Percentiles rank a stretch among this genome's conserved stretches.
Evolutionary conservation across 2,888 invertebrate genomes (phyloP).

Genomic region (Stramonita haemastoma): DNA sequence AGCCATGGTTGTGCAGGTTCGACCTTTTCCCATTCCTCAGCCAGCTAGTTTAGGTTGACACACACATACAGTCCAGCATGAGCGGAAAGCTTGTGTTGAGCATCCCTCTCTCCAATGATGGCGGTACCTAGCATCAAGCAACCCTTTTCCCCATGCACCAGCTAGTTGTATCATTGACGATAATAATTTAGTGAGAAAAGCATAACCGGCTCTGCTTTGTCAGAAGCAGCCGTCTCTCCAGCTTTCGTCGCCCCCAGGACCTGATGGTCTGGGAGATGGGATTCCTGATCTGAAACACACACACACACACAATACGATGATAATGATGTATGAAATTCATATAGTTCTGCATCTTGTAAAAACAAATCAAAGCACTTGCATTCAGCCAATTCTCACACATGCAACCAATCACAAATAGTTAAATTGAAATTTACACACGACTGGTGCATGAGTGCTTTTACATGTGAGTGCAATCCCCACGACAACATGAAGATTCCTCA

Average conservation of each 20-base stretch:
- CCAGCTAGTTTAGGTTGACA: not conserved
- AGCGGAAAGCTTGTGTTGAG: not conserved
- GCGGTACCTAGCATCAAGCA: not conserved
- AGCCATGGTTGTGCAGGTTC: too few species aligned
- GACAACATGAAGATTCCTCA: too few species aligned
- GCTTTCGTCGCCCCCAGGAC: conserved; percentile 62
- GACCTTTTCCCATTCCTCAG: not conserved
- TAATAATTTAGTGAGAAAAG: conserved; percentile 24
- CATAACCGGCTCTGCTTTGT: conserved; percentile 7
- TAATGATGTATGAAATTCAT: too few species aligned
- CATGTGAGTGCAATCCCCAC: too few species aligned
- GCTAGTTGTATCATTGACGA: not conserved
- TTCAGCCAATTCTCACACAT: too few species aligned
- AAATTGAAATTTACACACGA: too few species aligned
- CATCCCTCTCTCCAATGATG: not conserved
- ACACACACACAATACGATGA: conserved; percentile 19
- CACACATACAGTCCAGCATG: not conserved
- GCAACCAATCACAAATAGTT: too few species aligned
- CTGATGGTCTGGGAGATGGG: conserved; percentile 53
- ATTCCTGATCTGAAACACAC: conserved; percentile 54
- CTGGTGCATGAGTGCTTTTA: too few species aligned
- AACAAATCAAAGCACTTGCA: too few species aligned
- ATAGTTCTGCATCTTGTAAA: too few species aligned
- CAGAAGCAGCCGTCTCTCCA: conserved; percentile 74
- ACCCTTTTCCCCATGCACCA: conserved; percentile 21